Evolutionary conservation across 2,888 invertebrate genomes (phyloP).

Genomic region (Athripsodes cinereus): DNA sequence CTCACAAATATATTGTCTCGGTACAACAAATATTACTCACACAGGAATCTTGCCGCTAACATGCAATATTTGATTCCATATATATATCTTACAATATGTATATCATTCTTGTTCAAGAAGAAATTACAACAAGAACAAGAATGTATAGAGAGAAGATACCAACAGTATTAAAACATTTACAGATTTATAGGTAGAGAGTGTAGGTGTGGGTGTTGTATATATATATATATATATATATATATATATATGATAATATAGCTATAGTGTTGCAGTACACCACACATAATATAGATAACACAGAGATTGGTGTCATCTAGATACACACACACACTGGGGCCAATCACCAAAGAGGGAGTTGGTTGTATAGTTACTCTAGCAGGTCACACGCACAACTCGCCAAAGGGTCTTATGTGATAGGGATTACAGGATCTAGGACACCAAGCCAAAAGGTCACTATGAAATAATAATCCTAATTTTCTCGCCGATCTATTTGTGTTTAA

Average conservation of each 20-base stretch:
- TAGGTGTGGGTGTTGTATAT: no score
- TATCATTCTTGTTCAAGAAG: no score
- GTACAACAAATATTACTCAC: no score
- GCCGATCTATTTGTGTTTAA: background rate
- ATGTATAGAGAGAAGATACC: no score
- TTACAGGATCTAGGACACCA: slow-evolving; percentile 15
- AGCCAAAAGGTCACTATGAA: slow-evolving; percentile 9
- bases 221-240: background rate
- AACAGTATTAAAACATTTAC: no score
- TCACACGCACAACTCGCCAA: slow-evolving; percentile 20
- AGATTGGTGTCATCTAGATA: background rate
- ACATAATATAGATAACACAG: background rate
- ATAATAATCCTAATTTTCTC: slow-evolving; percentile 1
- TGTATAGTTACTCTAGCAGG: slow-evolving; percentile 5
- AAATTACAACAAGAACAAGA: no score
- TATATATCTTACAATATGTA: no score
- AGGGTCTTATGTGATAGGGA: background rate
- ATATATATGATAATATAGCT: background rate
- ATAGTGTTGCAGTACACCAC: background rate
- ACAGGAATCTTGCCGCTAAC: no score
- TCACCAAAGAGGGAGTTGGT: background rate
- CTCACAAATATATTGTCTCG: no score
- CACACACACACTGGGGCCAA: background rate
- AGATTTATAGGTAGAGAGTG: no score
- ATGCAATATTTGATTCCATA: no score